phyloP scores from a whole-genome alignment of 2,888 invertebrate species.

The Ornithoptera alexandrae region DNA sequence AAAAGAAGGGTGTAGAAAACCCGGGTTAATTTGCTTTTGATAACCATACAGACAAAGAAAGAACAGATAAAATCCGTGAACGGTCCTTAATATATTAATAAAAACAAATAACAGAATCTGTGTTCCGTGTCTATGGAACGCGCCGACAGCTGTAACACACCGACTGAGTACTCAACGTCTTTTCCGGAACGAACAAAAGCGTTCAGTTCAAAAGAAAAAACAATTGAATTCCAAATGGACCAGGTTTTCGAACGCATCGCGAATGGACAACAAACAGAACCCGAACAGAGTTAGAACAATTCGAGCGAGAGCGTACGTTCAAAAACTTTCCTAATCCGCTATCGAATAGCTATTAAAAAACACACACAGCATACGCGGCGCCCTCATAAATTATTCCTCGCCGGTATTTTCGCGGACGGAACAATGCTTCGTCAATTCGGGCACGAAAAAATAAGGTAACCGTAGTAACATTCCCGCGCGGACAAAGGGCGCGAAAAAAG shows the following conservation, averaged over 20 bases:
- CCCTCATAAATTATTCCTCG: constrained; percentile 69
- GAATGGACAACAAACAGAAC: constrained; percentile 23
- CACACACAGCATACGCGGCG: constrained; percentile 35
- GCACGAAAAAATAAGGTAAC: constrained; percentile 53
- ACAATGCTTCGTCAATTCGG: constrained; percentile 72
- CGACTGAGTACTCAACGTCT: constrained; percentile 22
- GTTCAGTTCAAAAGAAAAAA: constrained; percentile 21
- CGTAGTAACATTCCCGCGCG: constrained; percentile 55
- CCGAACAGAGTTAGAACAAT: constrained; percentile 32
- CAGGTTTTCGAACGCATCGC: constrained; percentile 23
- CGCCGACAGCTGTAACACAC: constrained; percentile 17
- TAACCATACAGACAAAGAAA: too few species aligned
- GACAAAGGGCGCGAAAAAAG: constrained; percentile 56
- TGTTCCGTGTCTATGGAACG: not conserved
- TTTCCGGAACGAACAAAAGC: constrained; percentile 25
- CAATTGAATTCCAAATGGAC: constrained; percentile 22
- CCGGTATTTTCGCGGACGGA: constrained; percentile 60
- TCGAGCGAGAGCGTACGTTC: constrained; percentile 34
- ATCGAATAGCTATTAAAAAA: constrained; percentile 40
- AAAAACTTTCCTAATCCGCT: constrained; percentile 57
- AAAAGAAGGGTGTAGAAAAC: too few species aligned
- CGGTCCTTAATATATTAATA: too few species aligned
- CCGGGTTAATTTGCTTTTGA: too few species aligned
- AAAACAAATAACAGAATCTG: constrained; percentile 4
- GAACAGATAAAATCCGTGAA: too few species aligned